A percentile compares a stretch with the other conserved stretches of the same genome.
Conservation (phyloP, 2,888 invertebrate genomes). For the Calliphora vomitoria region DNA sequence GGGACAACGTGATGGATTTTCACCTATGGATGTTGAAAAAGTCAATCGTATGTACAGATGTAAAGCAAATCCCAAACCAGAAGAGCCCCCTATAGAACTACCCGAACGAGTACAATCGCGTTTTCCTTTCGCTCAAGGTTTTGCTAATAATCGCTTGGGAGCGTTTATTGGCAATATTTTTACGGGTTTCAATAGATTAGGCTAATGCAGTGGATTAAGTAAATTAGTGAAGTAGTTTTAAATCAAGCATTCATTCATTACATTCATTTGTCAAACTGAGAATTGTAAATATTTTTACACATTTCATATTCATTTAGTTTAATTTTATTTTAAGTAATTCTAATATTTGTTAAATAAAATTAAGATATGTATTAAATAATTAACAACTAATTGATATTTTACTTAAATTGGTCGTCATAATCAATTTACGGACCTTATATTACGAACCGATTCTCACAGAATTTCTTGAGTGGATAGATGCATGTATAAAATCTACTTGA, state of each 20-base stretch:
- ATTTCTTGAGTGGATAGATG: no score
- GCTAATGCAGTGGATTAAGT: not conserved
- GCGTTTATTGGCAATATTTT: conserved; percentile 33
- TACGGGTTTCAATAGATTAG: conserved; percentile 17
- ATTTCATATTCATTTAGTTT: not conserved
- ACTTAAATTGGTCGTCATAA: no score
- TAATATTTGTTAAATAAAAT: no score
- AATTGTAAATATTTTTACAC: not conserved
- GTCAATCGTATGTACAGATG: conserved; percentile 92
- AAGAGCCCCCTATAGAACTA: conserved; percentile 37
- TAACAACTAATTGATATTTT: no score
- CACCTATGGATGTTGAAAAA: conserved; percentile 89
- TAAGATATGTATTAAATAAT: not conserved
- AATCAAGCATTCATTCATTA: not conserved
- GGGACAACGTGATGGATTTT: conserved; percentile 91
- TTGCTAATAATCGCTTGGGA: not conserved
- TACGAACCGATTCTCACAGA: no score
- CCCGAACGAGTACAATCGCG: not conserved
- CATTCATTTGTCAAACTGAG: not conserved
- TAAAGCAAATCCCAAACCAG: conserved; percentile 9
- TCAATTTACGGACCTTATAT: no score
- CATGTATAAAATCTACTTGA: no score
- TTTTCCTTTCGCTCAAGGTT: not conserved
- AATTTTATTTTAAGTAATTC: not conserved
- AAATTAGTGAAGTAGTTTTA: not conserved